Base-by-base conservation (phyloP, 2,113 vertebrate species). In the Grus americana region DNA sequence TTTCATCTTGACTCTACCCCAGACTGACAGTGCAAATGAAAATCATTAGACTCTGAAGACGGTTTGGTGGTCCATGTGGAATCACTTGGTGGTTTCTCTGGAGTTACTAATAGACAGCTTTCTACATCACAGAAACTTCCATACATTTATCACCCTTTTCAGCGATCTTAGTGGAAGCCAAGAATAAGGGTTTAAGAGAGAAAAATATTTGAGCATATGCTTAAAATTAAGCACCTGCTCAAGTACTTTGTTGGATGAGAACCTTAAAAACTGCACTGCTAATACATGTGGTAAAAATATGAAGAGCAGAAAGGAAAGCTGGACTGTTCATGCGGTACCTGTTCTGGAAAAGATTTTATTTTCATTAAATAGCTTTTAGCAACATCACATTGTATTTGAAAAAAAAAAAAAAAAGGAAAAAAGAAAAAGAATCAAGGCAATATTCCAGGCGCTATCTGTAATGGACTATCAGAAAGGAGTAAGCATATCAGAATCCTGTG, bases 51-150 rank as follows among this genome's bases (percentile, higher is more conserved):
- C 71, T 93, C 65, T 78, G 65, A 96, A 95, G 90, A 94, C 2
- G 0, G 80, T 96, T 93, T 96, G 93, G 95, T 93, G 94, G 94
- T 96, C 96, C 94, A 96, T 94, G 85, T 95, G 94, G 95, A 96
- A 97, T 92, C 96, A 95, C 86, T 96, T 97, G 92, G 96, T 97
- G 90, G 94, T 96, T 96, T 97, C 81, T 95, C 91, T 96, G 79
- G 82, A 93, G 83, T 89, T 94, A 83, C 92, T 95, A 97, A 97
- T 91, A 95, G 92, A 97, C 93, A 95, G 87, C 55, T 94, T 95
- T 93, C 87, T 95, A 92, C 91, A 97, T 95, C 94, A 97, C 80
- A 92, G 94, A 95, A 95, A 93, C 89, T 95, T 97, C 90, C 91
- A 95, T 90, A 70, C 70, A 95, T 97, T 95, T 94, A 94, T 96